A percentile compares a stretch with the other conserved stretches of the same genome.
Evolutionary conservation across 2,113 vertebrate species (phyloP).

Genomic region (Sinocyclocheilus anophthalmus): DNA sequence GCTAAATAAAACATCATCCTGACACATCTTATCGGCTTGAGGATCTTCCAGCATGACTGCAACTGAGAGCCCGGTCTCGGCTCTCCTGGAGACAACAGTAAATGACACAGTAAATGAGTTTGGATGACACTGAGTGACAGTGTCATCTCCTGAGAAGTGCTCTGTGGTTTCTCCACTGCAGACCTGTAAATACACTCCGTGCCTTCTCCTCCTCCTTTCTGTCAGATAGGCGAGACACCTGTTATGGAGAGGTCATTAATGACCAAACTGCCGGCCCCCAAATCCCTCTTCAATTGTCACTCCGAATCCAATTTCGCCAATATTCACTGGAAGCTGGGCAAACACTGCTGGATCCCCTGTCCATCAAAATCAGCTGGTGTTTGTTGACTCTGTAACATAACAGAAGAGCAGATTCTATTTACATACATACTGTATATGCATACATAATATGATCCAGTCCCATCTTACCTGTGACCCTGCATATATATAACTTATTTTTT

Average conservation of each 20-base stretch:
- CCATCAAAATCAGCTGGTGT: background rate
- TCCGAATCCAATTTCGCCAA: slow-evolving; percentile 33
- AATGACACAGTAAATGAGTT: slow-evolving; percentile 46
- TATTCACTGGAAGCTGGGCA: slow-evolving; percentile 14
- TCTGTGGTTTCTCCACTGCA: slow-evolving; percentile 27
- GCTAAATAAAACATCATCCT: slow-evolving; percentile 23
- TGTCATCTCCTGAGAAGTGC: slow-evolving; percentile 40
- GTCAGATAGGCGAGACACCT: slow-evolving; percentile 40
- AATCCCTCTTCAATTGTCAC: slow-evolving; percentile 37
- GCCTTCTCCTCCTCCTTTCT: slow-evolving; percentile 27
- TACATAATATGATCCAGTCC: too few relatives aligned
- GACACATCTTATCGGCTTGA: slow-evolving; percentile 24
- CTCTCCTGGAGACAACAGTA: slow-evolving; percentile 37
- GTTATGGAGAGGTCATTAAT: slow-evolving; percentile 52
- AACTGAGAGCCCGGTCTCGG: background rate
- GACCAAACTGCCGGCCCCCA: slow-evolving; percentile 40
- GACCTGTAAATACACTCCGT: slow-evolving; percentile 34
- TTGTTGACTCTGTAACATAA: background rate
- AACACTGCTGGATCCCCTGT: background rate
- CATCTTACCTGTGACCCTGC: too few relatives aligned
- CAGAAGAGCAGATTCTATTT: slow-evolving; percentile 2
- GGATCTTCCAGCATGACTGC: slow-evolving; percentile 23
- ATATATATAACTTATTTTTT: too few relatives aligned
- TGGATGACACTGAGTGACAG: slow-evolving; percentile 50
- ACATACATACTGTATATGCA: background rate